Evolutionary conservation across 2,113 vertebrate genomes (phyloP), one percentile per base, ranked within the genome.

Genomic region (Smithornis capensis): DNA sequence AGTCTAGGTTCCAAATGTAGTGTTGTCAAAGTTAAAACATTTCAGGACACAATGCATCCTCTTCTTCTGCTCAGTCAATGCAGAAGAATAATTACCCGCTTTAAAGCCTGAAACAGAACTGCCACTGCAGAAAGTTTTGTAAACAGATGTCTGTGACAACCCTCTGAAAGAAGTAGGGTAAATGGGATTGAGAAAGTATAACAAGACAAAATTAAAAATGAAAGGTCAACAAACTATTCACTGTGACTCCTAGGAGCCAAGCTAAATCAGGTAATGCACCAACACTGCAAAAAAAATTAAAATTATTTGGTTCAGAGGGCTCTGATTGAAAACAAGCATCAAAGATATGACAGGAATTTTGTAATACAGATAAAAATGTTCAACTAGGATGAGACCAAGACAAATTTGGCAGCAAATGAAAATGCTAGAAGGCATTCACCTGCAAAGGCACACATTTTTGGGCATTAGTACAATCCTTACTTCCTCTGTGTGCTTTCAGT

Each of bases 311-410:
- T 82, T 92, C 15, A 8, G 50, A 50, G 22, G 21, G 18, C 12
- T 80, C 50, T 52, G 45, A 77, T 2, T 63, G 70, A 69, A 88
- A 92, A 64, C 10, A 70, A 59, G 31, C 47, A 70, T 13, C 63
- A 86, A 87, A 93, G 73, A 8, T 37, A 83, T 67, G 31, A 89
- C 84, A 92, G 31, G n/a, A 60, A 87, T 82, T 94, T 86, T 82
- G n/a, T 24, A 89, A 82, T 71, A 80, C 22, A 60, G 64, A 70
- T 63, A 87, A 70, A 89, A 92, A 89, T 71, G 44, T 68, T 84
- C 76, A 83, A 28, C 29, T 56, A 83, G 33, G 25, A 67, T 29
- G 18, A 89, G 44, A 77, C 7, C 27, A 68, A 78, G 56, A 60
- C 10, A 68, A 71, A 87, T 52, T 5, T 84, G 52, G 42, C 80